Evolutionary conservation across 2,888 invertebrate species (phyloP), one percentile per base, ranked within the genome.

Genomic region (Temnothorax ravouxi): DNA sequence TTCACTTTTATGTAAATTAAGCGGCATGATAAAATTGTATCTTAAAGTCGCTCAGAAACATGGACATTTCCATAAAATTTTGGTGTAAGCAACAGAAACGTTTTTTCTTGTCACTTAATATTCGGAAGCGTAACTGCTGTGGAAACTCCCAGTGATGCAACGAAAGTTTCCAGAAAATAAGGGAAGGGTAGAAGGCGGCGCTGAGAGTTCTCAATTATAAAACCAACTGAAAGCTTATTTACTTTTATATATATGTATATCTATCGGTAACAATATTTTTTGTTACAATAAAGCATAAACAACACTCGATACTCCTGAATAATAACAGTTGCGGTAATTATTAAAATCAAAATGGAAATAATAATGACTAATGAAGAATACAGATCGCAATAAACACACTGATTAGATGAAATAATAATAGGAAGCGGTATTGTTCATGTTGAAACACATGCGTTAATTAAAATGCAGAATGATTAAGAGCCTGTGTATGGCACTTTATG

Each of bases 161-260:
- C 2, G 13, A 9, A 66, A 52, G 67, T 67, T 66, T 67, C 38
- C 38, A n/a, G 44, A 69, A 77, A 77, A 56, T 54, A 25, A 79
- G 56, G 11, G 29, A 29, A 54, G n/a, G n/a, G n/a, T 34, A 67
- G 29, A 21, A 13, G 29, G 0, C 29, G 18, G 29, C 5, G 21
- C 13, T 25, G 52, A 74, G 29, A 44, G 29, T 52, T 69, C 15
- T 52, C 13, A 41, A 44, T 29, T 15, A 41, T 34, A 41, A 64
- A 13, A 41, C 8, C 2, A 54, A 21, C n/a, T 62, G 3, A 38
- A 75, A 52, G 0, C 21, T 52, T 50, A 18, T 34, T 66, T 76
- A 38, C 3, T 21, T 66, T 50, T 11, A 56, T 38, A 47, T 9
- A 38, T 25, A 3, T 5, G 2, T 29, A 47, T 9, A 38, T 25